A percentile compares a stretch with the other conserved stretches of the same genome.
Conservation (phyloP, 2,113 vertebrate species). For the Acanthisitta chloris region DNA sequence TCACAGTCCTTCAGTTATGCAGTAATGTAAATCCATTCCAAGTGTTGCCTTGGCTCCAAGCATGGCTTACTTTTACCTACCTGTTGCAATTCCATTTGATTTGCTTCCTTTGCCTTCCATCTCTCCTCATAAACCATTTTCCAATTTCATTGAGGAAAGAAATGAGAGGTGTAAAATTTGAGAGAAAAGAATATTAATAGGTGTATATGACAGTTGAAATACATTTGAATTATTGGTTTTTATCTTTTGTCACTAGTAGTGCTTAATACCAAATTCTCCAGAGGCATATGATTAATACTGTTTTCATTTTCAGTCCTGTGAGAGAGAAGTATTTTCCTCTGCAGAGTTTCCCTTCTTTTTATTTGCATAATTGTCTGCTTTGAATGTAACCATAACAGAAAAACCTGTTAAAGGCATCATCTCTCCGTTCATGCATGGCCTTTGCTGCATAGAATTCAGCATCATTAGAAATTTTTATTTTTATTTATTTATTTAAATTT, state of each 20-base stretch:
- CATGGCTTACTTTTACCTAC: neutral
- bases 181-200: neutral
- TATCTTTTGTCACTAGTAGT: neutral
- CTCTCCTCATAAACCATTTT: neutral
- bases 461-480: neutral
- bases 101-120: neutral
- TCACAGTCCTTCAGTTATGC: neutral
- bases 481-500: neutral
- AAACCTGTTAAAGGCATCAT: neutral
- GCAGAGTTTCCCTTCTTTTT: neutral
- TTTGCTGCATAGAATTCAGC: neutral
- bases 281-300: neutral
- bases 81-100: neutral
- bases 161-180: neutral
- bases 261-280: neutral
- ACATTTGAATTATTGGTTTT: neutral
- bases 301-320: neutral
- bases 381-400: neutral
- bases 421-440: neutral
- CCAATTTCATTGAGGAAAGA: neutral
- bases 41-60: neutral
- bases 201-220: neutral
- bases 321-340: neutral
- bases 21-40: neutral
- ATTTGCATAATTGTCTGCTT: conserved; percentile 5